Conservation (phyloP, 2,113 vertebrate genomes). For the Brachypteracias leptosomus region DNA sequence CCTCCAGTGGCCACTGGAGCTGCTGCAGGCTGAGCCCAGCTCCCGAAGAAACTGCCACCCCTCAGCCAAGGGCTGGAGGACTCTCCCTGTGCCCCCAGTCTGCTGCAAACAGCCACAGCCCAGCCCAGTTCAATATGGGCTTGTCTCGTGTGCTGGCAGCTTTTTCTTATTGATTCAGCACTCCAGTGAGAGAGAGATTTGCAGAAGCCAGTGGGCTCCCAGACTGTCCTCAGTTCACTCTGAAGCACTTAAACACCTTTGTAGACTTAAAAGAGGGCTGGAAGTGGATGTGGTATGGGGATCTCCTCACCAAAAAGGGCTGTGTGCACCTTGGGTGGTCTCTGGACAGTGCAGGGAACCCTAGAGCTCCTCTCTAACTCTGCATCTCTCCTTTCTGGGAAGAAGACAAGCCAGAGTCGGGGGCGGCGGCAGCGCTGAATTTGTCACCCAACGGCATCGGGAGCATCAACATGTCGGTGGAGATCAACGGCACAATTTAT, state of each 20-base stretch:
- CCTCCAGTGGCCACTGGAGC: neutral
- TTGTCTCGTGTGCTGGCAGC: accelerated
- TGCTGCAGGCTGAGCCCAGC: neutral
- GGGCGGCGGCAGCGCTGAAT: slow-evolving; percentile 64
- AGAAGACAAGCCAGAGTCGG: slow-evolving; percentile 73
- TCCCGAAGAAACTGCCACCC: neutral
- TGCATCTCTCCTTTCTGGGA: neutral
- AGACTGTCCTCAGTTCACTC: neutral
- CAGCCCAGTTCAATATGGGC: accelerated
- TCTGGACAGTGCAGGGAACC: neutral
- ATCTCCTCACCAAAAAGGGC: neutral
- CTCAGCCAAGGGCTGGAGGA: neutral
- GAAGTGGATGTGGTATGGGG: accelerated
- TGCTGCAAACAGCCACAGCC: neutral
- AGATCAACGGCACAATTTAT: slow-evolving; percentile 83
- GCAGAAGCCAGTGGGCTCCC: neutral
- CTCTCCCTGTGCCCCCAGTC: accelerated
- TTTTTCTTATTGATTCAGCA: neutral
- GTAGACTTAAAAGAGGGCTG: too few species aligned
- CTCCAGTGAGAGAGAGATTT: accelerated
- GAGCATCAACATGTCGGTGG: slow-evolving; percentile 85
- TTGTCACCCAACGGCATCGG: slow-evolving; percentile 73
- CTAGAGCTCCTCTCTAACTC: neutral
- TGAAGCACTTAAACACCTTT: too few species aligned
- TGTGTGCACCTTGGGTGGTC: too few species aligned